Conservation (phyloP, 2,888 invertebrate species). For the Eremobia ochroleuca region DNA sequence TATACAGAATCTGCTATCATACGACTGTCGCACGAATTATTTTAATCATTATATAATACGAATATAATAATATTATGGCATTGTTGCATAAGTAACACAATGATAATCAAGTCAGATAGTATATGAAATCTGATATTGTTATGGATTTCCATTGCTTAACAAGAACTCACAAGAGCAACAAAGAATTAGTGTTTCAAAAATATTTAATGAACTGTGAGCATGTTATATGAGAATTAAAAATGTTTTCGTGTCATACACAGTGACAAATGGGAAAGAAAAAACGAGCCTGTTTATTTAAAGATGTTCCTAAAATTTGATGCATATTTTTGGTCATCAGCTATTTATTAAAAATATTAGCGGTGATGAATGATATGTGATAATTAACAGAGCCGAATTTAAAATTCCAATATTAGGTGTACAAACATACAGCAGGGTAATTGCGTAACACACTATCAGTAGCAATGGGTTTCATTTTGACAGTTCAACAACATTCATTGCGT, state of each 20-base stretch:
- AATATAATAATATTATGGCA: conserved; percentile 69
- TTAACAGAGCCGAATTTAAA: neutral
- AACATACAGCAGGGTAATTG: no score
- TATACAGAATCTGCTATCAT: conserved; percentile 28
- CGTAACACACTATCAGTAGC: no score
- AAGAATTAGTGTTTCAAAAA: conserved; percentile 52
- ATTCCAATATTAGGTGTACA: conserved; percentile 8
- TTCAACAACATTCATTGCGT: no score
- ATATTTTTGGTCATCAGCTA: conserved; percentile 29
- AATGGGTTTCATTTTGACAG: no score
- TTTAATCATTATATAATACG: conserved; percentile 46
- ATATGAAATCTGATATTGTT: conserved; percentile 62
- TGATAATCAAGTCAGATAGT: conserved; percentile 42
- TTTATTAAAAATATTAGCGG: conserved; percentile 39
- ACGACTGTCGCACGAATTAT: conserved; percentile 35
- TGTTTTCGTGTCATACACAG: conserved; percentile 24
- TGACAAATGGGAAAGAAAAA: conserved; percentile 14
- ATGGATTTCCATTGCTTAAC: conserved; percentile 51
- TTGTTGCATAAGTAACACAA: conserved; percentile 43
- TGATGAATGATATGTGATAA: conserved; percentile 22
- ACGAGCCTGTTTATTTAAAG: conserved; percentile 28
- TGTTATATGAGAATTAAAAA: conserved; percentile 20
- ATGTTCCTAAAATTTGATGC: conserved; percentile 23
- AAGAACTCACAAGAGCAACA: conserved; percentile 38
- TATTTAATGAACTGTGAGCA: conserved; percentile 42